Evolutionary conservation across 2,888 invertebrate genomes (phyloP).

Genomic region (Plebejus anna): DNA sequence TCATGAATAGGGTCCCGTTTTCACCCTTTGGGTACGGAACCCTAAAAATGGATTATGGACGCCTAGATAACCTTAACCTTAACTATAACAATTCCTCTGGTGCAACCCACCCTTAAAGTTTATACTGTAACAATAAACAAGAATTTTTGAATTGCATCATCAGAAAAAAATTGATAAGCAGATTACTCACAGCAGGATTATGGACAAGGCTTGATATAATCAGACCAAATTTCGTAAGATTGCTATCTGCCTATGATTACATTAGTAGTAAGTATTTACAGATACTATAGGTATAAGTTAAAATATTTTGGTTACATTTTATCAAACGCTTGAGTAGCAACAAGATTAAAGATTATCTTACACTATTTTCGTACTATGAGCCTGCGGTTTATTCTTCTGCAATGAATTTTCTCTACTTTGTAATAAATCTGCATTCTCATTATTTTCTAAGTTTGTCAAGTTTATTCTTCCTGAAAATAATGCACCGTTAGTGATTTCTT

Average conservation of each 20-base stretch:
- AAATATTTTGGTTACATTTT: background rate
- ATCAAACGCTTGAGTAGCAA: background rate
- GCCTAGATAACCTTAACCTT: no score
- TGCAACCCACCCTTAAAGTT: no score
- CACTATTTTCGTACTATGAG: conserved; percentile 14
- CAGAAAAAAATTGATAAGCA: no score
- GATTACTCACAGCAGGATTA: no score
- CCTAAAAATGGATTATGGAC: no score
- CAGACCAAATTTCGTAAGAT: background rate
- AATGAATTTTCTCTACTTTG: conserved; percentile 35
- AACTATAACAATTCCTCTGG: no score
- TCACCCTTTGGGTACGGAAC: no score
- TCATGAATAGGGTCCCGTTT: no score
- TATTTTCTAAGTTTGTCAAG: conserved; percentile 43
- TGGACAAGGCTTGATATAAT: no score
- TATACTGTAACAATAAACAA: no score
- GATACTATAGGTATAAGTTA: background rate
- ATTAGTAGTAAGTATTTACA: background rate
- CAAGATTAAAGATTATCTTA: background rate
- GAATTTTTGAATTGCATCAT: no score
- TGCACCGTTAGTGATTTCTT: background rate
- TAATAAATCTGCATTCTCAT: conserved; percentile 53
- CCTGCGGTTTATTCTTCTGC: background rate
- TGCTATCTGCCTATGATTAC: background rate
- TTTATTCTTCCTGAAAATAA: background rate